These are phyloP conservation scores for Gracilinanus agilis DNA, from an alignment of 2,113 vertebrate genomes.

Conservation along the genomic window DNA sequence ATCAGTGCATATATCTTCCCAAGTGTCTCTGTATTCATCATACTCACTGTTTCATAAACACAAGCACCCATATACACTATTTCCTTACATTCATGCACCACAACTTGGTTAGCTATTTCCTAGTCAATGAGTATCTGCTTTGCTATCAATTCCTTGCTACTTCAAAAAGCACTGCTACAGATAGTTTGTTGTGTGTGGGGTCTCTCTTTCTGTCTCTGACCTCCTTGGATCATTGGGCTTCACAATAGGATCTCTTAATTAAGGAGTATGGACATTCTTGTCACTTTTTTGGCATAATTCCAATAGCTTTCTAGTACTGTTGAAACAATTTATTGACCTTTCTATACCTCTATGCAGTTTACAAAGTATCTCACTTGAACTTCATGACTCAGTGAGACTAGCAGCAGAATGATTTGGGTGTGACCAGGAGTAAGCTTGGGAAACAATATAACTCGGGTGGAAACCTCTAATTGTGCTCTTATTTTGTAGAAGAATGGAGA, in stretches of 20 bases:
- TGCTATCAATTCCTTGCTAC: not conserved
- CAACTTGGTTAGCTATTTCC: not conserved
- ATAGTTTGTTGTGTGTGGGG: not conserved
- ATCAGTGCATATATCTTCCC: not conserved
- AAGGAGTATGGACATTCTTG: not conserved
- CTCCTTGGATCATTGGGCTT: not conserved
- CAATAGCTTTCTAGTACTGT: not conserved
- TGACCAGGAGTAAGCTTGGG: not conserved
- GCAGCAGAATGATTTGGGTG: not conserved
- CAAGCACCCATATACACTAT: not conserved
- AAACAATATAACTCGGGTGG: not conserved
- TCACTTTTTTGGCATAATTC: not conserved
- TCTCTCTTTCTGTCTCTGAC: not conserved
- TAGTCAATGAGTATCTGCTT: not conserved
- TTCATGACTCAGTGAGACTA: not conserved
- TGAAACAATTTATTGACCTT: not conserved
- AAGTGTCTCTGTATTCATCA: not conserved
- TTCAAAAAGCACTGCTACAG: not conserved
- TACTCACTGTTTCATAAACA: not conserved
- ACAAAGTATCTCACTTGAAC: not conserved
- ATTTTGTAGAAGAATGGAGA: not conserved
- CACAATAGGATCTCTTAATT: not conserved
- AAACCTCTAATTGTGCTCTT: not conserved
- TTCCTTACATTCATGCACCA: not conserved
- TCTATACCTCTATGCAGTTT: not conserved